These are phyloP conservation scores for Sepioteuthis lessoniana DNA, from an alignment of 2,888 invertebrate genomes.

Conservation along the genomic window DNA sequence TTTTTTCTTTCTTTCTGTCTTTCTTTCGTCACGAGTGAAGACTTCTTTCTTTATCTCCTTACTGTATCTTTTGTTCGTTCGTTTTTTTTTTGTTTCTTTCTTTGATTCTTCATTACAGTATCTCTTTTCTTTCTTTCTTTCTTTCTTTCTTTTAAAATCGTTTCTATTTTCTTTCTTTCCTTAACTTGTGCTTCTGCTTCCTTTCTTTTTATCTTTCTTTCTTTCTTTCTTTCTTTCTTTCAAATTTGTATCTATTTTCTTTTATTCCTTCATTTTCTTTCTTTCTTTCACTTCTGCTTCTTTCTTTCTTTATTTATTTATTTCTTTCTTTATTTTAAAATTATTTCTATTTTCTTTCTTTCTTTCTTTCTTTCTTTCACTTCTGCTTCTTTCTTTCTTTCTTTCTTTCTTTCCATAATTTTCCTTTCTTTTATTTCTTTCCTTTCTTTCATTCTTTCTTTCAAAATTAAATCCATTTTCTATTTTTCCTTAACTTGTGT, in stretches of 20 bases:
- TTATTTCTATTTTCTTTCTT: neutral
- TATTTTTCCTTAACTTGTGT: no score
- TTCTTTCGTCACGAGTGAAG: no score
- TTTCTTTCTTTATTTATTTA: neutral
- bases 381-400: neutral
- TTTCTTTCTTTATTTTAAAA: neutral
- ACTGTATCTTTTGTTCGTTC: neutral
- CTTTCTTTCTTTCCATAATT: no score
- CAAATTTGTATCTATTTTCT: neutral
- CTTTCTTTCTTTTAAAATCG: no score
- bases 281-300: neutral
- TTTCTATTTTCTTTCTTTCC: neutral
- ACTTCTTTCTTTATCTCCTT: neutral
- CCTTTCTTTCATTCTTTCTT: neutral
- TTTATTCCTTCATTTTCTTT: neutral
- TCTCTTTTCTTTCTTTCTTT: no score
- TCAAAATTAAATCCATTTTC: no score
- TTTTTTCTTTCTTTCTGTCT: neutral
- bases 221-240: no score
- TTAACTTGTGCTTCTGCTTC: no score
- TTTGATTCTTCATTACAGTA: no score
- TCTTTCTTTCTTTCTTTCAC: neutral
- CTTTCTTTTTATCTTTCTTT: neutral
- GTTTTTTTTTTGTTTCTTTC: no score
- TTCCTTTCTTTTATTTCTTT: neutral